Conservation (phyloP, 1,140 invertebrate species). For the Hestina assimilis region DNA sequence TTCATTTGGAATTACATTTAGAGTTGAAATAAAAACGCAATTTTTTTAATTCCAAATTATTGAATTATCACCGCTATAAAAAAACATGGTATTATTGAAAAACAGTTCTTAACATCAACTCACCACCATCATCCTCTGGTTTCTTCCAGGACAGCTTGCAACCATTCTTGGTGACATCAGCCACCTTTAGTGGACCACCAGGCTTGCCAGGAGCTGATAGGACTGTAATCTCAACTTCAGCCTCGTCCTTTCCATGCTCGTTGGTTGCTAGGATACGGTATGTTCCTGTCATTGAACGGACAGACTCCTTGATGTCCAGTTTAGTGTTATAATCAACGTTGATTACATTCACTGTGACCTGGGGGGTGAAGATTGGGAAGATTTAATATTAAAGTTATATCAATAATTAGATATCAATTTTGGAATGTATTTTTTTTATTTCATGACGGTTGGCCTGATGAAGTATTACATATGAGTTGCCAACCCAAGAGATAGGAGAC, state of each 20-base stretch:
- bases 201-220: conserved; percentile 91
- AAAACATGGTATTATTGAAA: too few relatives aligned
- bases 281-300: conserved; percentile 90
- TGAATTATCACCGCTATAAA: too few relatives aligned
- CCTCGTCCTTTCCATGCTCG: conserved; percentile 95
- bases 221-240: conserved; percentile 94
- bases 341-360: conserved; percentile 84
- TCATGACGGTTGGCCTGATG: too few relatives aligned
- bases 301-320: conserved; percentile 90
- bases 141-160: conserved; percentile 98
- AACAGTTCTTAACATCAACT: conserved; percentile 26
- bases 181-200: conserved; percentile 94
- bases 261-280: conserved; percentile 96
- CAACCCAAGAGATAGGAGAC: too few relatives aligned
- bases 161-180: conserved; percentile 91
- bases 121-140: conserved; percentile 98
- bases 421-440: too few relatives aligned
- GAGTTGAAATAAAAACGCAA: too few relatives aligned
- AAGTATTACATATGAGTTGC: too few relatives aligned
- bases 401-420: too few relatives aligned
- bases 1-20: too few relatives aligned
- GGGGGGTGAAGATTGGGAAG: conserved; percentile 7
- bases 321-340: conserved; percentile 97
- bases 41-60: too few relatives aligned
- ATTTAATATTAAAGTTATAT: not conserved